Base-by-base conservation (phyloP, 53 echinoderm and acorn worm species). In the Patiria pectinifera region DNA sequence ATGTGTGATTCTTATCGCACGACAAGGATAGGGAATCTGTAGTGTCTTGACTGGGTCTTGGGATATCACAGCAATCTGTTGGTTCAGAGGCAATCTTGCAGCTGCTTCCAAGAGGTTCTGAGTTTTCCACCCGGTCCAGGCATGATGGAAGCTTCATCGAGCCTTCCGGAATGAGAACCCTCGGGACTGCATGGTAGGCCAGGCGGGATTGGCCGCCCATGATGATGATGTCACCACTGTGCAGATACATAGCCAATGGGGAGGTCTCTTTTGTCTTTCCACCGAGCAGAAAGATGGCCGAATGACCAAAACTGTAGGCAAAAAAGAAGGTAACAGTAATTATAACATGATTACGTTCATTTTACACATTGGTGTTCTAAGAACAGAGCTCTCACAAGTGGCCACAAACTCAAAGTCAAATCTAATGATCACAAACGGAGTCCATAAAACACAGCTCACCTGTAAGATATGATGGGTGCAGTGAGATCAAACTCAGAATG, bases 171-270 rank as follows among this genome's bases (percentile, higher is more conserved):
- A 94, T 92, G 69, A 97, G 71, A 59, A 97, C 93, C 77, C 87
- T 94, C 19, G 97, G 97, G 3, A 97, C 95, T 19, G 96, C 95
- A 84, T 97, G 97, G 83, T 94, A 97, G 72, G 94, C 94, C 59
- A 96, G 84, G 19, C 97, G 92, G 3, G 96, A 95, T 62, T 92
- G 87, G 48, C 96, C 96, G 46, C 95, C 94, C 91, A 97, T 89
- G 6, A 97, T 74, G 44, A 96, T 91, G 74, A 97, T 87, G 90
- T 97, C 97, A 13, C 97, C 97, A 93, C 97, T 97, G 71, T 94
- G 84, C 18, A 97, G 91, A 82, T 91, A 96, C 85, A 97, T 91
- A 15, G 97, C 95, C 19, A 94, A 83, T 45, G 97, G 97, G 85
- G 93, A 85, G 13, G 88, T 93, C 69, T 92, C 93, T 90, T 96